Evolutionary conservation across 2,113 vertebrate species (phyloP), one percentile per base, ranked within the genome.

Genomic region (Leptocoma aspasia): DNA sequence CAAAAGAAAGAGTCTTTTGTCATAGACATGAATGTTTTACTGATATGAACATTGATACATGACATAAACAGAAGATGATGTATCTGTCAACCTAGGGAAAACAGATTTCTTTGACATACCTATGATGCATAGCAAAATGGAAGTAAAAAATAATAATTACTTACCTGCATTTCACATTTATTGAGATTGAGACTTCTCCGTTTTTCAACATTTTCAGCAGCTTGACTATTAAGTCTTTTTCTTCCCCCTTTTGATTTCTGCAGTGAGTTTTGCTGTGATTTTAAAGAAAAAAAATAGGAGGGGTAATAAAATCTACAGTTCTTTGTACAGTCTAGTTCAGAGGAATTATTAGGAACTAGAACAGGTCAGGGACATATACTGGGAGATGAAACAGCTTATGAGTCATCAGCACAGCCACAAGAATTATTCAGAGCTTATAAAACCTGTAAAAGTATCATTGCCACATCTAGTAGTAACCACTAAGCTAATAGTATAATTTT

Each of bases 191-290:
- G 97, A 86, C 98, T 84, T 96, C 97, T 98, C 89, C 98, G 98
- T 91, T 98, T 98, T 76, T 99, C 98, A 68, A 99, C 97, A 87
- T 98, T 98, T 94, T 99, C 98, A 53, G 98, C 98, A 54, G 97
- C 98, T 96, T 98, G 98, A 95, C 98, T 98, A 68, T 98, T 99
- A 78, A 99, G 96, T 86, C 98, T 98, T 97, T 99, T 99, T 91
- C 98, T 97, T 82, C 98, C 98, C 54, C 98, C 96, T 97, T 98
- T 99, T 8, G 97, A 97, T 47, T 99, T 98, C 41, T 98, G 98
- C 57, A 97, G 97, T 52, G 98, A 97, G 76, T 98, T 98, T 94
- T 98, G 98, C 71, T 98, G 81, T 75, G 56, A 73, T 78, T 86
- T 83, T 41, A 89, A 77, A 76, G 8, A 68, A 70, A 81, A 35